These are phyloP conservation scores for Scrobipalpa costella DNA, from an alignment of 2,888 invertebrate species.

Conservation along the genomic window DNA sequence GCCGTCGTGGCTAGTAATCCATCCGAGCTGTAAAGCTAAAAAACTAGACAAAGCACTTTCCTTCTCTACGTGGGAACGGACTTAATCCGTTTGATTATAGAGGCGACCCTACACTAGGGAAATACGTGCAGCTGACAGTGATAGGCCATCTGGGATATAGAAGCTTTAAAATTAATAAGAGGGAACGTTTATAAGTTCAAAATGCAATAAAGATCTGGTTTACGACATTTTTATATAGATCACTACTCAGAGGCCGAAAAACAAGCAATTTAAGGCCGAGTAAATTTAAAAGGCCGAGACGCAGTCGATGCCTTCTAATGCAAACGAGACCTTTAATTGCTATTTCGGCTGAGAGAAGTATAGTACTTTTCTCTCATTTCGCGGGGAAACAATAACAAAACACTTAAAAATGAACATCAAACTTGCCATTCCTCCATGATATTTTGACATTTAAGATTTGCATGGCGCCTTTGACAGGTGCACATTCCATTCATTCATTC, in stretches of 20 bases:
- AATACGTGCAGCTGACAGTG: slow-evolving; percentile 5
- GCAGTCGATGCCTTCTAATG: no score
- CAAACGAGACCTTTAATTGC: no score
- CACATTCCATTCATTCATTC: no score
- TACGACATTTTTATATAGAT: background rate
- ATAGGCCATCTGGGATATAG: background rate
- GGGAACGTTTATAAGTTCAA: background rate
- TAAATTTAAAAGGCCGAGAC: no score
- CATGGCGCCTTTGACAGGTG: no score
- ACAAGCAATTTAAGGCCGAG: no score
- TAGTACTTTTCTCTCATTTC: no score
- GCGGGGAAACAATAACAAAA: no score
- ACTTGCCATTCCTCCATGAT: no score
- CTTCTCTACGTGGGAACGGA: slow-evolving; percentile 32
- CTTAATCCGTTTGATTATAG: slow-evolving; percentile 12
- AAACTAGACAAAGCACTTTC: slow-evolving; percentile 29
- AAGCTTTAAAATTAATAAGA: background rate
- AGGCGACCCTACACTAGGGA: slow-evolving; percentile 1
- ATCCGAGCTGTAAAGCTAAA: slow-evolving; percentile 13
- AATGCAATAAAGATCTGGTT: background rate
- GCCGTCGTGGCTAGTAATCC: slow-evolving; percentile 19
- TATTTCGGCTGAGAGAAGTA: no score
- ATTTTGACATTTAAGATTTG: no score
- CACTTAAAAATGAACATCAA: no score
- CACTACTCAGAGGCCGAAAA: background rate